phyloP scores from a whole-genome alignment of 2,797 vertebrate species.

The Brotula barbata region DNA sequence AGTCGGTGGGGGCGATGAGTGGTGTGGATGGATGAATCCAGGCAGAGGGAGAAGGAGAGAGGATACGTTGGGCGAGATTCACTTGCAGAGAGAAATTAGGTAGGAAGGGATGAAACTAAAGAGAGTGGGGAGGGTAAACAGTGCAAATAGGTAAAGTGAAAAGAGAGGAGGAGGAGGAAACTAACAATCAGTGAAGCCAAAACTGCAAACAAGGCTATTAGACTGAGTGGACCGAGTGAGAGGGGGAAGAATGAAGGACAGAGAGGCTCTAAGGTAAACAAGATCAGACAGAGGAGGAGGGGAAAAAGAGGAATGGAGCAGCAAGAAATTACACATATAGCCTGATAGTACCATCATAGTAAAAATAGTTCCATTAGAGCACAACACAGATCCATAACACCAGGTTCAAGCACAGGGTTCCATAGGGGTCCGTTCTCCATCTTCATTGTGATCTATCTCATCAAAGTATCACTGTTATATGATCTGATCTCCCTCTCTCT shows the following conservation, averaged over 20 bases:
- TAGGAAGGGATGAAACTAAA: constrained; percentile 12
- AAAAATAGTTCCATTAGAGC: too few species aligned
- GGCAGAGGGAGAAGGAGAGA: constrained; percentile 12
- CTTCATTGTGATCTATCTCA: too few species aligned
- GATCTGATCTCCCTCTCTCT: too few species aligned
- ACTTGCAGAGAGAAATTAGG: constrained; percentile 7
- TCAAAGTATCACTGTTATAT: too few species aligned
- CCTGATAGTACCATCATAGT: too few species aligned
- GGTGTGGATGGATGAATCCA: constrained; percentile 10
- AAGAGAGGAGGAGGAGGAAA: constrained; percentile 13
- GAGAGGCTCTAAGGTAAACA: too few species aligned
- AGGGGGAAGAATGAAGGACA: constrained; percentile 44
- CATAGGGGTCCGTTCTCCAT: too few species aligned
- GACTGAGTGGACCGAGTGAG: constrained; percentile 36
- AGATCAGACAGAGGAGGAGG: too few species aligned
- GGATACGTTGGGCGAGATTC: not conserved
- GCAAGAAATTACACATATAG: too few species aligned
- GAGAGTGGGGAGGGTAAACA: constrained; percentile 7
- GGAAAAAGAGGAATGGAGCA: too few species aligned
- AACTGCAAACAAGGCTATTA: constrained; percentile 42
- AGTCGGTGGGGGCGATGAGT: not conserved
- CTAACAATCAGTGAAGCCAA: constrained; percentile 23
- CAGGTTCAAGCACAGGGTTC: too few species aligned
- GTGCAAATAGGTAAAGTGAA: constrained; percentile 20
- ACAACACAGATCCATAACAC: too few species aligned